Evolutionary conservation across 2,113 vertebrate species (phyloP).

Genomic region (Solea senegalensis): DNA sequence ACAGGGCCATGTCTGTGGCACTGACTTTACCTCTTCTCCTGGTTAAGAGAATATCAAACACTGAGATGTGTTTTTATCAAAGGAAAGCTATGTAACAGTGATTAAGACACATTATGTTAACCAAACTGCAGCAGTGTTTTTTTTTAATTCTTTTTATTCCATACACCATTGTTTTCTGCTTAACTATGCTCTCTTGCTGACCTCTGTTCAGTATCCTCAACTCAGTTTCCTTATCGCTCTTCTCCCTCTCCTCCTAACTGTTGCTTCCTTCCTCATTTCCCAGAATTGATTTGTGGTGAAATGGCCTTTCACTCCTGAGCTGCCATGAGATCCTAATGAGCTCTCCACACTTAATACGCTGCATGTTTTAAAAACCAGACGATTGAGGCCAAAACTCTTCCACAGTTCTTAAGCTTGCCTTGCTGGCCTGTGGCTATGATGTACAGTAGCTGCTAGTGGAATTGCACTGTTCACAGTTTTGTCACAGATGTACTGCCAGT

Average conservation of each 20-base stretch:
- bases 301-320: conserved; percentile 45
- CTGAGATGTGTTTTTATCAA: conserved; percentile 43
- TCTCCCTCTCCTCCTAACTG: conserved; percentile 10
- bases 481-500: neutral
- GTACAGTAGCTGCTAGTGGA: conserved; percentile 38
- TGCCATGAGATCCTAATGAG: conserved; percentile 39
- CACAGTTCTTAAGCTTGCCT: conserved; percentile 24
- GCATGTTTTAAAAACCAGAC: conserved; percentile 50
- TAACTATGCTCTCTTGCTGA: neutral
- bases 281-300: conserved; percentile 41
- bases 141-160: conserved; percentile 6
- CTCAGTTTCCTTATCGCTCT: conserved; percentile 27
- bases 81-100: conserved; percentile 25
- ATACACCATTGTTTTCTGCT: conserved; percentile 14
- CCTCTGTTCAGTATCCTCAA: neutral
- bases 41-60: conserved; percentile 43
- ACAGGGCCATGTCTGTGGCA: conserved; percentile 20
- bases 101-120: conserved; percentile 42
- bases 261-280: conserved; percentile 23
- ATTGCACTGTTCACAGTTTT: conserved; percentile 29
- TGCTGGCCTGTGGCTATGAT: conserved; percentile 29
- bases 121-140: conserved; percentile 25
- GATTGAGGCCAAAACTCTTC: conserved; percentile 29
- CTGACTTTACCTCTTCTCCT: conserved; percentile 32
- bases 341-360: conserved; percentile 38